phyloP scores from a whole-genome alignment of 2,888 invertebrate species.

The Parnassius glacialis region DNA sequence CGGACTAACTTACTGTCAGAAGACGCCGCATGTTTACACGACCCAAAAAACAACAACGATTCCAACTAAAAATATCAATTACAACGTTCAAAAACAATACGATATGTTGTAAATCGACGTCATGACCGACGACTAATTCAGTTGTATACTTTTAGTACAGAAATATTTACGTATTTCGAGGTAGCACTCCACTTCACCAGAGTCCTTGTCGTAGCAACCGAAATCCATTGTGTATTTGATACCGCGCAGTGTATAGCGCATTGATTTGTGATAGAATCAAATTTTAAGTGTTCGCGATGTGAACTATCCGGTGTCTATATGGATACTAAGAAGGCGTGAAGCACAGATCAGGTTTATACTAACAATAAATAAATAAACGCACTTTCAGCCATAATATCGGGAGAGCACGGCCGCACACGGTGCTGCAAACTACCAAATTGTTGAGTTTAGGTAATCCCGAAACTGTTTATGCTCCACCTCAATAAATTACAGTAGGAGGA shows the following conservation, averaged over 20 bases:
- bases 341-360: slow-evolving; percentile 58
- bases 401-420: slow-evolving; percentile 60
- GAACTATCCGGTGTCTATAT: slow-evolving; percentile 68
- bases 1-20: slow-evolving; percentile 70
- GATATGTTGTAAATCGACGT: slow-evolving; percentile 54
- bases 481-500: slow-evolving; percentile 65
- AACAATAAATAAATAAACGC: slow-evolving; percentile 74
- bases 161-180: slow-evolving; percentile 84
- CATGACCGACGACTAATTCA: slow-evolving; percentile 23
- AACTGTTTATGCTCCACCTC: slow-evolving; percentile 46
- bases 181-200: slow-evolving; percentile 86
- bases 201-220: slow-evolving; percentile 84
- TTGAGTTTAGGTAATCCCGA: slow-evolving; percentile 55
- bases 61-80: slow-evolving; percentile 80
- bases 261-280: slow-evolving; percentile 47
- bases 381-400: slow-evolving; percentile 69
- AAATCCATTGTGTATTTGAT: slow-evolving; percentile 77
- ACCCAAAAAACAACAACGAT: slow-evolving; percentile 69
- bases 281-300: slow-evolving; percentile 55
- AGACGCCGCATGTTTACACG: slow-evolving; percentile 73
- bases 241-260: slow-evolving; percentile 52
- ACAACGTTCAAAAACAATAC: slow-evolving; percentile 71
- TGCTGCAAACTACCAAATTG: slow-evolving; percentile 64
- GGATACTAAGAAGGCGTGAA: slow-evolving; percentile 67
- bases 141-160: slow-evolving; percentile 60